Evolutionary conservation across 2,888 invertebrate genomes (phyloP).

Genomic region (Teleiodes luculella): DNA sequence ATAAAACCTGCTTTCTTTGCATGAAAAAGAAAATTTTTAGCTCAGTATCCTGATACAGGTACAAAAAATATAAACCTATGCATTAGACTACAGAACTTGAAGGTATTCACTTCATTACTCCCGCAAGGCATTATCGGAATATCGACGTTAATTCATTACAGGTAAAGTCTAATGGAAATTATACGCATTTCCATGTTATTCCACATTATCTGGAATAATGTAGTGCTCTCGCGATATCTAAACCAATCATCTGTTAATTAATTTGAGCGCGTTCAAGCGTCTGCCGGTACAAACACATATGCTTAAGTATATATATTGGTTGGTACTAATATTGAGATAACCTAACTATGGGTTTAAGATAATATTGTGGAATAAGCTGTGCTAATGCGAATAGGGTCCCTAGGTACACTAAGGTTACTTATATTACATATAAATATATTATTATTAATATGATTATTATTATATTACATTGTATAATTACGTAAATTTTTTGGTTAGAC

Average conservation of each 20-base stretch:
- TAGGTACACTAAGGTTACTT: too few species aligned
- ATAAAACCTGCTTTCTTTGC: too few species aligned
- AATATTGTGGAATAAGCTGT: background rate
- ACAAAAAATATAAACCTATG: too few species aligned
- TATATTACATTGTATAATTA: too few species aligned
- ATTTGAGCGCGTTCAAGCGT: constrained; percentile 30
- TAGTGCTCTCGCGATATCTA: constrained; percentile 34
- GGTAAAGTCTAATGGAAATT: background rate
- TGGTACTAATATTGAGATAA: background rate
- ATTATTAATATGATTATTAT: too few species aligned
- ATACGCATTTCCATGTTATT: background rate
- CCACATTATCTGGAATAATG: constrained; percentile 2
- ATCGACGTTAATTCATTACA: background rate
- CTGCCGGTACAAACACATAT: background rate
- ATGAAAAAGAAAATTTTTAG: too few species aligned
- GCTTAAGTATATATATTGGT: background rate
- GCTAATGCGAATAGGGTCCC: too few species aligned
- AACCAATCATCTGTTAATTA: constrained; percentile 56
- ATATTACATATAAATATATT: too few species aligned
- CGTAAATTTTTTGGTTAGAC: too few species aligned
- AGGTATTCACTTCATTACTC: background rate
- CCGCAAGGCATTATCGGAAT: background rate
- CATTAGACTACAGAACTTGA: background rate
- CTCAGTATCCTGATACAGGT: too few species aligned
- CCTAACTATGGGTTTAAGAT: background rate